Conservation (phyloP, 1,140 invertebrate genomes). For the Phthorimaea operculella region DNA sequence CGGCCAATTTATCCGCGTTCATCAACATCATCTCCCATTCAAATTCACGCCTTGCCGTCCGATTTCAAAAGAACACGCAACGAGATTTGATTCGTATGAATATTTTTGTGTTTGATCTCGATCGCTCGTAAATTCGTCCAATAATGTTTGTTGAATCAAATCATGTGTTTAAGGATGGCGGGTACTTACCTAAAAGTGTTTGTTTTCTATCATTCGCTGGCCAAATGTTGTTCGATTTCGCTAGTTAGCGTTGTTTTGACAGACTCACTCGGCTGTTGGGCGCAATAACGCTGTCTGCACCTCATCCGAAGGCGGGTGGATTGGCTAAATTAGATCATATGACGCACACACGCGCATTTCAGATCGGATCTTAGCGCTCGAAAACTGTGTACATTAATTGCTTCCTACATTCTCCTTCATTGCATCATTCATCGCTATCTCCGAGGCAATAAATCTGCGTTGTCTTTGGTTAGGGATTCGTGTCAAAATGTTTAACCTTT, state of each 20-base stretch:
- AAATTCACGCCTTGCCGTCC: conserved; percentile 24
- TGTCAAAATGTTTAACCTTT: not conserved
- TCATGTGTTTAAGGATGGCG: conserved; percentile 42
- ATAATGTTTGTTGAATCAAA: conserved; percentile 46
- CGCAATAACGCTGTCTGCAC: conserved; percentile 46
- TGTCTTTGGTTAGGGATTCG: no score
- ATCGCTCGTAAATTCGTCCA: conserved; percentile 36
- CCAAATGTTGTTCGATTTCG: conserved; percentile 46
- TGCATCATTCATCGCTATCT: conserved; percentile 1
- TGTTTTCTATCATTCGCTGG: conserved; percentile 54
- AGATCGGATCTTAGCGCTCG: not conserved
- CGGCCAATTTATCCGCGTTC: conserved; percentile 20
- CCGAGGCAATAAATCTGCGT: not conserved
- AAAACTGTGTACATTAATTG: not conserved
- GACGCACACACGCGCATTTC: conserved; percentile 7
- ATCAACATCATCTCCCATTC: conserved; percentile 16
- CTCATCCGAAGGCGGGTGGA: conserved; percentile 17
- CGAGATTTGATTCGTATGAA: conserved; percentile 20
- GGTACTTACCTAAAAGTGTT: conserved; percentile 32
- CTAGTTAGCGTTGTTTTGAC: conserved; percentile 55
- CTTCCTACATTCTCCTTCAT: not conserved
- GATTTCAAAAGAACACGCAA: conserved; percentile 17
- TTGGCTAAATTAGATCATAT: conserved; percentile 18
- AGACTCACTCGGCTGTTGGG: conserved; percentile 36
- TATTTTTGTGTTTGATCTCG: conserved; percentile 42